Evolutionary conservation across 2,888 invertebrate species (phyloP), one percentile per base, ranked within the genome.

Genomic region (Tipula confusa): DNA sequence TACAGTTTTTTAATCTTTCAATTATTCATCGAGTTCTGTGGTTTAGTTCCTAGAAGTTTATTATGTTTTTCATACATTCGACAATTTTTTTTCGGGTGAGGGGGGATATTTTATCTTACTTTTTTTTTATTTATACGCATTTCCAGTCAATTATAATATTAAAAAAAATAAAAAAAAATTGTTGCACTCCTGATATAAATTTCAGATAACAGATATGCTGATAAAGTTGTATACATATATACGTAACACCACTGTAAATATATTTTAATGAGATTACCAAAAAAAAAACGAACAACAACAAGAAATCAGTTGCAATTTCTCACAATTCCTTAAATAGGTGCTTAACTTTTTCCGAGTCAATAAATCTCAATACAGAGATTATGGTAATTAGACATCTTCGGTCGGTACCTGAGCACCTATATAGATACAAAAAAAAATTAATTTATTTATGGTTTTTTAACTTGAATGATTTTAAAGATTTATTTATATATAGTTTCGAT

Each of bases 401-500:
- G 0, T 33, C 33, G 64, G 24, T 64, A 64, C 64, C 64, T 64
- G 64, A 64, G 64, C 11, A 64, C 18, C 64, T 64, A 64, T 3
- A 43, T 43, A 43, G 3, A 43, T 9, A 24, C 64, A 64, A 64
- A 9, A 64, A 18, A 38, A 5, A 24, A 24, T 64, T 64, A 64
- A 64, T 64, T 64, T 64, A 64, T 64, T 64, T 64, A 64, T 64
- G 64, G 64, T 64, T 64, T 64, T 64, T 64, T 18, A 64, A 64
- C 64, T 64, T 64, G 64, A 64, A 64, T 64, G 64, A 9, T 18
- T 64, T 24, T 64, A 48, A 48, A 18, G 4, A 48, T 48, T n/a
- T 18, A 15, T 9, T 6, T 18, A 48, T 48, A 18, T 48, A 18
- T 5, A 48, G 48, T n/a, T n/a, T n/a, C n/a, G n/a, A n/a, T 15